Evolutionary conservation across 2,888 invertebrate genomes (phyloP).

Genomic region (Isotomurus palustris): DNA sequence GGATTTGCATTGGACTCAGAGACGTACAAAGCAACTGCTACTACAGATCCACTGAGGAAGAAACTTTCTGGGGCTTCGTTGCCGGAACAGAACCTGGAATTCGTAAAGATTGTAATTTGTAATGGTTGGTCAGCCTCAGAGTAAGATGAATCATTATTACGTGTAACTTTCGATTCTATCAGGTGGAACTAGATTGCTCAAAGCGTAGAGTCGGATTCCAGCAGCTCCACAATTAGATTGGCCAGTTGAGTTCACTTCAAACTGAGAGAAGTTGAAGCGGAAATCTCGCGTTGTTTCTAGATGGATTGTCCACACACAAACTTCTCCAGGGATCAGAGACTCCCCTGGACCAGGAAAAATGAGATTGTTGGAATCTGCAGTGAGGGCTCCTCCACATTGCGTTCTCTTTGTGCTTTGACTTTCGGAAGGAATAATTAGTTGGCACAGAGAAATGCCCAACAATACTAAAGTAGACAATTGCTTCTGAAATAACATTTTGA

Average conservation of each 20-base stretch:
- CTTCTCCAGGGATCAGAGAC: not conserved
- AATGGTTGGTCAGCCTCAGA: too few relatives aligned
- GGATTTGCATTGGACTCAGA: not conserved
- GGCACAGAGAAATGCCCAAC: too few relatives aligned
- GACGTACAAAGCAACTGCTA: not conserved
- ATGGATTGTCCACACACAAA: slow-evolving; percentile 4
- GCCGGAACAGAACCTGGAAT: too few relatives aligned
- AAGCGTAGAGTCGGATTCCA: not conserved
- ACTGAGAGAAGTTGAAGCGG: not conserved
- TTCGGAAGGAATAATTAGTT: too few relatives aligned
- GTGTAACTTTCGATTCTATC: not conserved
- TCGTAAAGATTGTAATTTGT: too few relatives aligned
- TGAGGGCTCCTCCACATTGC: not conserved
- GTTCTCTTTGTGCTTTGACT: too few relatives aligned
- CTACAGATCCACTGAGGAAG: too few relatives aligned
- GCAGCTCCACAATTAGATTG: not conserved
- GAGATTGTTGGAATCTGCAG: not conserved
- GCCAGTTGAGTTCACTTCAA: not conserved
- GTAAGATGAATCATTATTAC: too few relatives aligned
- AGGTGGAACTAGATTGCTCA: not conserved
- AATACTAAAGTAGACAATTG: not conserved
- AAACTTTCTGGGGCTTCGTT: too few relatives aligned
- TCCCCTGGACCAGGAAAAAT: not conserved
- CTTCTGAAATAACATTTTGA: not conserved
- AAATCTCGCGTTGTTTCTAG: not conserved